Conservation (phyloP, 2,797 vertebrate genomes). For the Oryzias dopingdopingensis region DNA sequence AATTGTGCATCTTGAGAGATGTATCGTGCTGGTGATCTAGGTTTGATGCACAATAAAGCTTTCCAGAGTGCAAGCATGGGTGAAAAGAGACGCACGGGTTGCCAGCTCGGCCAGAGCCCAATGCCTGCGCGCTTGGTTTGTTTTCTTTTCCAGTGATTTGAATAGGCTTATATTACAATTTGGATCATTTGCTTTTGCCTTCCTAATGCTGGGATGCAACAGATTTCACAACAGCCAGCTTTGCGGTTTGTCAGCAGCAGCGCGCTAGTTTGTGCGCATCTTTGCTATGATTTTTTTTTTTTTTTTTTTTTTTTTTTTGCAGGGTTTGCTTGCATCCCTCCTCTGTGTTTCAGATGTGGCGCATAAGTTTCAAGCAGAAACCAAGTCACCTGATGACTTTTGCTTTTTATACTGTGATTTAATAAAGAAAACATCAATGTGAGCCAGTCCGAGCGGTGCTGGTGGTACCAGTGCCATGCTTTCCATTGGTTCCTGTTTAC, state of each 20-base stretch:
- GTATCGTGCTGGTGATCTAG: not conserved
- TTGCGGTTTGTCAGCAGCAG: not conserved
- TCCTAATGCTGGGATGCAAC: not conserved
- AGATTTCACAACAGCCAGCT: constrained; percentile 7
- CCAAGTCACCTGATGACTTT: constrained; percentile 69
- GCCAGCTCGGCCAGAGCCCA: not conserved
- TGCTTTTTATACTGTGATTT: constrained; percentile 73
- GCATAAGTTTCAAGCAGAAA: constrained; percentile 63
- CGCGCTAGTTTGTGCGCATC: constrained; percentile 39
- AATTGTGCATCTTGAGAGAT: not conserved
- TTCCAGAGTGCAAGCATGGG: constrained; percentile 2
- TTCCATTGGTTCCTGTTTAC: constrained; percentile 94
- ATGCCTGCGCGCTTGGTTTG: not conserved
- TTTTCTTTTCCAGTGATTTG: constrained; percentile 3
- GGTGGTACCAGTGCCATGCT: constrained; percentile 76
- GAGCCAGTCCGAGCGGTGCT: constrained; percentile 65
- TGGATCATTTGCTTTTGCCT: not conserved
- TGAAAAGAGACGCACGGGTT: not conserved
- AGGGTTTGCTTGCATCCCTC: constrained; percentile 25
- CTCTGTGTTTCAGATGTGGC: constrained; percentile 24
- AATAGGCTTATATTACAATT: not conserved
- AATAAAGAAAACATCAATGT: constrained; percentile 76
- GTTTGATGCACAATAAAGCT: constrained; percentile 13
- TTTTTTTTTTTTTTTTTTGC: constrained; percentile 10
- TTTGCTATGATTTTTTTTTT: constrained; percentile 16